Evolutionary conservation across 2,797 vertebrate species (phyloP), one percentile per base, ranked within the genome.

Genomic region (Pyrocephalus nanus): DNA sequence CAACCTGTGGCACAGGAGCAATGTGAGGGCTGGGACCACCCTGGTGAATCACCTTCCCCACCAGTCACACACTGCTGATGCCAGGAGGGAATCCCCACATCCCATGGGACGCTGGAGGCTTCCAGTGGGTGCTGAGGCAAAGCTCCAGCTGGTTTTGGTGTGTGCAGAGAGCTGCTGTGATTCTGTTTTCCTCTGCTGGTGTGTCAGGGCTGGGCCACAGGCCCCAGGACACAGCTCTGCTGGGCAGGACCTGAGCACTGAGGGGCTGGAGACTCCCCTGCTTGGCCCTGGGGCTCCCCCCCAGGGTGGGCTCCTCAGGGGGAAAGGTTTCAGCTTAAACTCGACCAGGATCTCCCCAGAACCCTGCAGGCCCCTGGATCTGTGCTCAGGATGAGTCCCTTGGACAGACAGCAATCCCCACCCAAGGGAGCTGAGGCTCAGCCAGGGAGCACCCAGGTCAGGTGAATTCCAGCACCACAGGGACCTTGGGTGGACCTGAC

Each of bases 371-470:
- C 36, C 13, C 18, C 71, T 25, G 53, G n/a, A 4, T 9, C 61
- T 36, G 21, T 6, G 27, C 26, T 25, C 5, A 11, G 72, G 30
- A 13, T 43, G 55, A 50, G 54, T 10, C 34, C 58, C 38, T 53
- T 53, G 45, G 27, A 45, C 25, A 60, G 34, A 7, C 3, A 11
- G 3, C 1, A 1, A 14, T 12, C 13, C 40, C 51, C 5, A 6
- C 1, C 18, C 34, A 15, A 19, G 54, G 50, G 22, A 85, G 32
- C 21, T 60, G 74, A 64, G 36, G 54, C 30, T 58, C 53, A 48
- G 47, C 38, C n/a, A 2, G 0, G 0, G 13, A 30, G 12, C 50
- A 40, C 30, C 11, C 27, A 40, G 19, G 6, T 14, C 0, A 12
- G 51, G 25, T 36, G 66, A 72, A 19, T 27, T 40, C 51, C 32